Evolutionary conservation across 2,888 invertebrate species (phyloP), one percentile per base, ranked within the genome.

Genomic region (Bellardia bayeri): DNA sequence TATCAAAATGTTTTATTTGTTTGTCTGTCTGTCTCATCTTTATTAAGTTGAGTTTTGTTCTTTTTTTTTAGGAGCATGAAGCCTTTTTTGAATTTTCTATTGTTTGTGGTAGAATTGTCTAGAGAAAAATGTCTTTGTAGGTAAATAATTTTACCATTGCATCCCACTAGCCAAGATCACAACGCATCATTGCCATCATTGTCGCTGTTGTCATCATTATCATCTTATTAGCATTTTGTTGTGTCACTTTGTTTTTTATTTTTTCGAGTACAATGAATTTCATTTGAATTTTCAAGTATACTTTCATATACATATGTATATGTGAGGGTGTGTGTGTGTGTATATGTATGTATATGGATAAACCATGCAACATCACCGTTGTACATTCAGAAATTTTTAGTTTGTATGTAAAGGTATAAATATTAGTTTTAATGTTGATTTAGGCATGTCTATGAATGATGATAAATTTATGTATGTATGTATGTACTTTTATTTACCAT

Each of bases 151-250:
- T 37, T 14, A 33, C 33, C 33, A 37, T 33, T 2, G 13, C 9
- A 61, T 61, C 37, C 4, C 23, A 58, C 58, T 23, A 58, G 30
- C 58, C 30, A 23, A 58, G 49, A 51, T 13, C 4, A 51, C n/a
- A 74, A 61, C 71, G 54, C 64, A 23, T 64, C 76, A 76, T 63
- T 64, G 16, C 13, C 66, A 76, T 82, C 82, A 63, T 49, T 8
- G 23, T 33, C 58, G n/a, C 45, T 42, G 16, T 69, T 23, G 49
- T 80, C 69, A 23, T 42, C 64, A 49, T 71, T 42, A 40, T 69
- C n/a, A 49, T 63, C 76, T 49, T 86, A 78, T 82, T 82, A 78
- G 71, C 82, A 66, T 78, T 63, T 76, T 78, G 82, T 78, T 85
- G 79, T 80, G 79, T 85, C 84, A 85, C 84, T 79, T 74, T 37